Evolutionary conservation across 2,888 invertebrate genomes (phyloP).

Genomic region (Rhopalosiphum nymphaeae): DNA sequence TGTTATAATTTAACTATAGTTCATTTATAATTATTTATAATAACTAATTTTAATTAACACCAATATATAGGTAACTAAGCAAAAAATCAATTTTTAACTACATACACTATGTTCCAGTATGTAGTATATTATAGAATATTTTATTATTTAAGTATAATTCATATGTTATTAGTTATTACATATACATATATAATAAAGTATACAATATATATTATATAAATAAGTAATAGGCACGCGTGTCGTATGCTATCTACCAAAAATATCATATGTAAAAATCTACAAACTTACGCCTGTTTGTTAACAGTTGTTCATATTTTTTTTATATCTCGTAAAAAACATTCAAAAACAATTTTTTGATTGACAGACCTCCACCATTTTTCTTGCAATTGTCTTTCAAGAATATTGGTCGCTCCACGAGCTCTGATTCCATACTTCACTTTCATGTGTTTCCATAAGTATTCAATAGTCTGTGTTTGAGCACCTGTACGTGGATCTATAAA

Average conservation of each 20-base stretch:
- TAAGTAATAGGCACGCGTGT: neutral
- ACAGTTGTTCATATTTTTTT: neutral
- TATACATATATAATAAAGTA: no score
- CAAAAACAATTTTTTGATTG: neutral
- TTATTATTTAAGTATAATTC: neutral
- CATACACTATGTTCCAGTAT: neutral
- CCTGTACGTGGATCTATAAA: no score
- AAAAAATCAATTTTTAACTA: slow-evolving; percentile 7
- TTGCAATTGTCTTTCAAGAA: slow-evolving; percentile 3
- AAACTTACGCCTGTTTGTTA: neutral
- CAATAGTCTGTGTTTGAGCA: no score
- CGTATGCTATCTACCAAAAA: neutral
- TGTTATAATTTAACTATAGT: neutral
- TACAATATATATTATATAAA: no score
- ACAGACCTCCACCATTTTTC: neutral
- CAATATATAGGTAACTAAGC: neutral
- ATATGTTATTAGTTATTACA: neutral
- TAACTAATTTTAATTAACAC: neutral
- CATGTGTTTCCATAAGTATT: neutral
- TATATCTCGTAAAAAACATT: neutral
- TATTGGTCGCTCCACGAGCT: neutral
- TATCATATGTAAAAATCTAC: neutral
- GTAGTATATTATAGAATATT: no score
- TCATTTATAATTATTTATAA: neutral
- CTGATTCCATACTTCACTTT: neutral